Evolutionary conservation across 2,113 vertebrate genomes (phyloP), one percentile per base, ranked within the genome.

Genomic region (Cinclus mexicanus): DNA sequence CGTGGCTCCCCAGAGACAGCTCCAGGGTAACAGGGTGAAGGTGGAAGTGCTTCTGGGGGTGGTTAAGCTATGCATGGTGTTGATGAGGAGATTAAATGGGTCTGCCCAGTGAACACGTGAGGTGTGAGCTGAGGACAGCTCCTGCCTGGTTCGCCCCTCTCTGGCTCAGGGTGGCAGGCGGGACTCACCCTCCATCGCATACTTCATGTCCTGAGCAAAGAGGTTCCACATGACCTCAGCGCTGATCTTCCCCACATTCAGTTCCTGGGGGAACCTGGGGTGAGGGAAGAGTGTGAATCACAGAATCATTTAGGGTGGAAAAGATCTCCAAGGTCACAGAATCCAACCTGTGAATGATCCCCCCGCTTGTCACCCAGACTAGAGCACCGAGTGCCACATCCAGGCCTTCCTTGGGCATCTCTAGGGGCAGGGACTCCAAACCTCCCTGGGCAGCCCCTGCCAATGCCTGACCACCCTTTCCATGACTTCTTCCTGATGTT

Each of bases 131-230:
- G 72, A 61, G 37, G 3, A 64, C 3, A 8, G 59, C 9, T 90
- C 67, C 69, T 71, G 61, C 41, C 33, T 25, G n/a, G 37, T 4
- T 56, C 24, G 16, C 7, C 9, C 9, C 4, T 2, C 18, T 19
- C 44, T 6, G 2, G 52, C 57, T 22, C 1, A 5, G 57, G 25
- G 37, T 7, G 5, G n/a, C 2, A 2, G 6, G 35, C 14, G 25
- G 22, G 11, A 95, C 98, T 98, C 95, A 99, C 99, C 99, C 97
- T 99, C 99, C 99, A 99, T 99, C 1, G 99, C 99, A 1, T 99
- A 99, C 97, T 99, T 99, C 99, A 99, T 99, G 96, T 99, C 99
- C 95, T 99, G 99, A 95, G 99, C 99, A 97, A 99, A 99, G 92
- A 99, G 98, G 92, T 99, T 99, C 99, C 99, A 99, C 99, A 99